Percentiles rank a stretch among this genome's conserved stretches.
These are phyloP conservation scores for Archaeoteleia sp. DNA, from an alignment of 2,888 invertebrate genomes.

Conservation along the genomic window DNA sequence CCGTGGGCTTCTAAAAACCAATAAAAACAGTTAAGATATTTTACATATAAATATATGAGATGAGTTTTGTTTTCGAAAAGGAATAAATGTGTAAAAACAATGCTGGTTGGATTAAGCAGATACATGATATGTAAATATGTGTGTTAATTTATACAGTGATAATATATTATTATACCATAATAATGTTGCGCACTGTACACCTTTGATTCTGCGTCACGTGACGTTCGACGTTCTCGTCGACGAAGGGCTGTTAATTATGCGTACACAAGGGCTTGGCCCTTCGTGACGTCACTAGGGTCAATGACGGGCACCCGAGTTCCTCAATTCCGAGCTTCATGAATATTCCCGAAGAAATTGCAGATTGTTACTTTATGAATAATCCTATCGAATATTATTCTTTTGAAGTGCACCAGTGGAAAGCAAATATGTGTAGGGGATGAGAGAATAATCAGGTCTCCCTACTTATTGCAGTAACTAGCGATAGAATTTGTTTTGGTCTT, in stretches of 20 bases:
- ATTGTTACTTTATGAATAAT: constrained; percentile 53
- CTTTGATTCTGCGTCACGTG: constrained; percentile 37
- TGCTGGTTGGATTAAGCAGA: too few species aligned
- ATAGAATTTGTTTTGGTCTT: too few species aligned
- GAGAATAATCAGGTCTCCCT: background rate
- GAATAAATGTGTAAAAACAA: too few species aligned
- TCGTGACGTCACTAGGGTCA: constrained; percentile 46
- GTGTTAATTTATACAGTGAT: too few species aligned
- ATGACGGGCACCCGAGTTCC: constrained; percentile 41
- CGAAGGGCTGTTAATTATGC: constrained; percentile 59
- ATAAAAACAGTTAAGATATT: too few species aligned
- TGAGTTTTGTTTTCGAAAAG: too few species aligned
- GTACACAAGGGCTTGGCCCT: constrained; percentile 59
- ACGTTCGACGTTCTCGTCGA: constrained; percentile 46
- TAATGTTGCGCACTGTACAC: constrained; percentile 22
- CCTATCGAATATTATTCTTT: constrained; percentile 50
- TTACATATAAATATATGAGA: too few species aligned
- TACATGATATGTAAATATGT: too few species aligned
- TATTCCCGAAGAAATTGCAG: constrained; percentile 43
- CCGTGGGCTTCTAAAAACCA: too few species aligned
- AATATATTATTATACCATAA: too few species aligned
- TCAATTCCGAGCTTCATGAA: constrained; percentile 46
- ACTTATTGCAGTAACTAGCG: too few species aligned
- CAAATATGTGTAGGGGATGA: background rate
- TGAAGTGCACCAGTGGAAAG: constrained; percentile 36